These are phyloP conservation scores for Nomada goodeniana DNA, from an alignment of 2,888 invertebrate species.

Conservation along the genomic window DNA sequence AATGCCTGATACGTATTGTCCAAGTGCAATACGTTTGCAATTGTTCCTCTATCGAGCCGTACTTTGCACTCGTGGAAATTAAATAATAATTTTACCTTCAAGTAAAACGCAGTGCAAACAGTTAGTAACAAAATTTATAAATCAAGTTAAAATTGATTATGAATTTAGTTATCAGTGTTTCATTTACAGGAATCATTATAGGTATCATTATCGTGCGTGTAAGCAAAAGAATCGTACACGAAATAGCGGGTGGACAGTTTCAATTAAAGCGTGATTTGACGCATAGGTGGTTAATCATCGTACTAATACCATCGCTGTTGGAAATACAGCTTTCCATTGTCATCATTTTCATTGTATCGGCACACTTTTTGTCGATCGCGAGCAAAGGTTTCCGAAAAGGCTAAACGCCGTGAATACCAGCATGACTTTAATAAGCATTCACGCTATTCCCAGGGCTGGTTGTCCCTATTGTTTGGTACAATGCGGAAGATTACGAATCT, in stretches of 20 bases:
- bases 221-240: too few relatives aligned
- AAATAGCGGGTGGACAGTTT: background rate
- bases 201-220: too few relatives aligned
- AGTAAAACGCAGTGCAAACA: too few relatives aligned
- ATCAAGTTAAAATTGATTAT: too few relatives aligned
- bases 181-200: too few relatives aligned
- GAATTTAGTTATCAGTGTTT: too few relatives aligned
- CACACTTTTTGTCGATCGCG: constrained; percentile 40
- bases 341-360: constrained; percentile 27
- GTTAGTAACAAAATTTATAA: too few relatives aligned
- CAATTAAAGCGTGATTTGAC: constrained; percentile 3
- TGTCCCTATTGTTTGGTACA: constrained; percentile 61
- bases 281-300: constrained; percentile 12
- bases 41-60: too few relatives aligned
- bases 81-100: too few relatives aligned
- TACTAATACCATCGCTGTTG: background rate
- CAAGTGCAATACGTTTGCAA: too few relatives aligned
- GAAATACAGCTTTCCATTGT: constrained; percentile 21
- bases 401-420: constrained; percentile 36
- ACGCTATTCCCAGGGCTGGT: constrained; percentile 47
- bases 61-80: too few relatives aligned
- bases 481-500: constrained; percentile 69
- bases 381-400: constrained; percentile 53
- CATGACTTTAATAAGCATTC: constrained; percentile 52
- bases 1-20: too few relatives aligned